Evolutionary conservation across 1,140 invertebrate genomes (phyloP), one percentile per base, ranked within the genome.

Genomic region (Matsumurasca onukii): DNA sequence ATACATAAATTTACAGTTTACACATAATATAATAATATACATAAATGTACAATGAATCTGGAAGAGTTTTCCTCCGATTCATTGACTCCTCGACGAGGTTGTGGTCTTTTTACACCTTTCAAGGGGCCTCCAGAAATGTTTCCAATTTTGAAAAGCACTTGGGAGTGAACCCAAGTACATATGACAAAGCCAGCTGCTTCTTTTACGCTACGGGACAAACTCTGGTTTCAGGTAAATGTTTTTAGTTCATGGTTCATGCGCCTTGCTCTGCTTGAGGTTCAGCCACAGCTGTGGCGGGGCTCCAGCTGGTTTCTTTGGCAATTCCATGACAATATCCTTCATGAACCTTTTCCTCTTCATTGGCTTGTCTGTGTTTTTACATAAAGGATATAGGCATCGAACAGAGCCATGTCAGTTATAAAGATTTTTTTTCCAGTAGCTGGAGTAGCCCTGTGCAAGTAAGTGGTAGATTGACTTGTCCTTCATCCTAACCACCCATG

Each of bases 121-220:
- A 45, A 48, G 27, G 22, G 66, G 66, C 52, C 49, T 57, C 66
- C 66, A 67, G 29, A 57, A 59, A 45, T 67, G 66, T 20, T 67
- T 20, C n/a, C 29, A 67, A 27, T 29, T 57, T 17, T 17, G 48
- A 45, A 59, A 57, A 67, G 24, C 66, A 31, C 12, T 49, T 45
- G 20, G 15, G 22, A n/a, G 49, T 67, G 52, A 3, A 59, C 66
- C 29, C 66, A 29, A 59, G 55, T 52, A 57, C 15, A 51, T 30
- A 29, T 51, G 66, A 51, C 66, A 67, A 34, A 30, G 59, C 27
- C n/a, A 67, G 24, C 34, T 24, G 24, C 20, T 27, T 34, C 66
- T 67, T 57, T 51, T 51, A 22, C 51, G 51, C 31, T 30, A 67
- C 52, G n/a, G 30, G 34, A 57, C 51, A 67, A 15, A 31, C 12